These are phyloP conservation scores for Nycticebus coucang DNA, from an alignment of 2,113 vertebrate genomes.

Conservation along the genomic window DNA sequence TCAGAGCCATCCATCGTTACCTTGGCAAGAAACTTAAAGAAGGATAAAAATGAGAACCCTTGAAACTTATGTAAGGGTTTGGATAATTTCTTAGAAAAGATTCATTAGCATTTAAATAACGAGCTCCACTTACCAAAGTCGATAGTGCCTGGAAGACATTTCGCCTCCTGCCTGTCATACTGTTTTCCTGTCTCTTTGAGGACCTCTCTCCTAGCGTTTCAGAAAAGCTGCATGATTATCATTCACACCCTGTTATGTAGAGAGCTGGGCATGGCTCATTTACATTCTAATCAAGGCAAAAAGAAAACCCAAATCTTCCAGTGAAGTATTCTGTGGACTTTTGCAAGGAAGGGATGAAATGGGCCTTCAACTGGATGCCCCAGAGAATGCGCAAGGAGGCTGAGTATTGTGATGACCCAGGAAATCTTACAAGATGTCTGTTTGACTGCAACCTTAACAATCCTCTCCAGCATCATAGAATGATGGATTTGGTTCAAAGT, in stretches of 20 bases:
- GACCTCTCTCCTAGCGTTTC: background rate
- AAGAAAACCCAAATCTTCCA: background rate
- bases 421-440: slow-evolving; percentile 41
- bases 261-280: slow-evolving; percentile 21
- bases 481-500: slow-evolving; percentile 50
- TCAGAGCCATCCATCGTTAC: background rate
- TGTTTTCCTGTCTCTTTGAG: background rate
- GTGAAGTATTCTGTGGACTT: background rate
- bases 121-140: slow-evolving; percentile 61
- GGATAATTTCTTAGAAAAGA: slow-evolving; percentile 70
- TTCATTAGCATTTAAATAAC: slow-evolving; percentile 79
- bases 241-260: slow-evolving; percentile 47
- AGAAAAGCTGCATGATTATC: background rate
- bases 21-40: slow-evolving; percentile 13
- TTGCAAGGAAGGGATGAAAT: slow-evolving; percentile 45
- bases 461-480: background rate
- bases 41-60: slow-evolving; percentile 60
- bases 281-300: slow-evolving; percentile 58
- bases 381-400: background rate
- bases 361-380: slow-evolving; percentile 49
- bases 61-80: slow-evolving; percentile 59
- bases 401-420: slow-evolving; percentile 16
- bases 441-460: background rate
- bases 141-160: slow-evolving; percentile 54
- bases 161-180: slow-evolving; percentile 46